Base-by-base conservation (phyloP, 2,113 vertebrate genomes). In the Corythoichthys haematopterus region DNA sequence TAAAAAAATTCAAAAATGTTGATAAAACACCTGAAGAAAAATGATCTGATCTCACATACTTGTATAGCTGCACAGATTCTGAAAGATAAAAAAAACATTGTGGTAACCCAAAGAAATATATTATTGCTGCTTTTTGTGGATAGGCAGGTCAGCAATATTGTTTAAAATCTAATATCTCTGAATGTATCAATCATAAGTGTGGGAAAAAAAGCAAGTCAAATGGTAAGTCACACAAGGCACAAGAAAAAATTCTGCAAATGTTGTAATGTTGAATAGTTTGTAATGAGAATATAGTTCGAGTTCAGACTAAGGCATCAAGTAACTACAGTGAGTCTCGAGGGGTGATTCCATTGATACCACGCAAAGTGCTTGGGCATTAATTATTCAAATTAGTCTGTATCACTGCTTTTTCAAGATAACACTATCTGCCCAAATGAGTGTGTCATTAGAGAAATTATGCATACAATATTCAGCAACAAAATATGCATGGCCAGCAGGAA, bases 321-420 rank as follows among this genome's bases (percentile, higher is more conserved):
- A 55, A 56, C 50, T 46, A 8, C 3, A 51, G 56, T 57, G 64
- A 46, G 14, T 66, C 52, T 74, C 57, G 2, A n/a, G 20, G 5
- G 33, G 46, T 61, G 58, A 57, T 67, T 66, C 64, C n/a, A 72
- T 6, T 72, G 66, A 72, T 57, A 61, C n/a, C 2, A 70, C 68
- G 3, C 57, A 64, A 75, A 48, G 38, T 59, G 66, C 57, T n/a
- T 58, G 57, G 11, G 57, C 69, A 70, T 65, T 70, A 46, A 40
- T 46, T 46, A 75, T 70, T 64, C 45, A 61, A 67, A 74, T 75
- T 16, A 81, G 60, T 80, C 16, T 74, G 33, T 72, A 56, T 80
- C 46, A 72, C 40, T 12, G 37, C 15, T 70, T 70, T 62, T 40
- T 68, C 72, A 60, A 40, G 69, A 73, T 70, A 81, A 68, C 64